A percentile compares a stretch with the other conserved stretches of the same genome.
Conservation (phyloP, 1,140 invertebrate species). For the Diuraphis noxia region DNA sequence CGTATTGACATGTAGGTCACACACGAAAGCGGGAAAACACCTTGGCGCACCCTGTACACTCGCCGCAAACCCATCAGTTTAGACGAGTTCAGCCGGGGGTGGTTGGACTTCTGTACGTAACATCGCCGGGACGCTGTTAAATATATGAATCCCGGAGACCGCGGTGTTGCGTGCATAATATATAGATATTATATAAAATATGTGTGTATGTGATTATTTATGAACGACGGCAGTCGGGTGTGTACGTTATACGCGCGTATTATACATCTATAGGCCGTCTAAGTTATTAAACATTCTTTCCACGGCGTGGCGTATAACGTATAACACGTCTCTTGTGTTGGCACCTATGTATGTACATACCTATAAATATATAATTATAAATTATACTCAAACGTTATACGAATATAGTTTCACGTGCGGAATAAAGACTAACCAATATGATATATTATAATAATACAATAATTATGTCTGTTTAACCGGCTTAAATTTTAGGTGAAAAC, state of each 20-base stretch:
- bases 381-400: no score
- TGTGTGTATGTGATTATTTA: conserved; percentile 16
- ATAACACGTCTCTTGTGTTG: not conserved
- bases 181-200: not conserved
- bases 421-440: not conserved
- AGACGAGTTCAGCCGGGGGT: no score
- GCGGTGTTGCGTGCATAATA: not conserved
- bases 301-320: not conserved
- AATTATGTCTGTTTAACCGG: not conserved
- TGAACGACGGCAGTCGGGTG: not conserved
- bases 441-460: not conserved
- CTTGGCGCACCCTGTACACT: not conserved
- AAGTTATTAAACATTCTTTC: conserved; percentile 49
- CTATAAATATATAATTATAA: not conserved
- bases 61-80: not conserved
- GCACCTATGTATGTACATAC: no score
- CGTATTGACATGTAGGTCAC: not conserved
- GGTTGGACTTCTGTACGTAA: not conserved
- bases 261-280: not conserved
- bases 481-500: no score
- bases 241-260: not conserved
- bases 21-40: not conserved
- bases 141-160: conserved; percentile 1
- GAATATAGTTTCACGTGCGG: not conserved
- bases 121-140: not conserved